Base-by-base conservation (phyloP, 2,888 invertebrate genomes). In the Gryllus longicercus region DNA sequence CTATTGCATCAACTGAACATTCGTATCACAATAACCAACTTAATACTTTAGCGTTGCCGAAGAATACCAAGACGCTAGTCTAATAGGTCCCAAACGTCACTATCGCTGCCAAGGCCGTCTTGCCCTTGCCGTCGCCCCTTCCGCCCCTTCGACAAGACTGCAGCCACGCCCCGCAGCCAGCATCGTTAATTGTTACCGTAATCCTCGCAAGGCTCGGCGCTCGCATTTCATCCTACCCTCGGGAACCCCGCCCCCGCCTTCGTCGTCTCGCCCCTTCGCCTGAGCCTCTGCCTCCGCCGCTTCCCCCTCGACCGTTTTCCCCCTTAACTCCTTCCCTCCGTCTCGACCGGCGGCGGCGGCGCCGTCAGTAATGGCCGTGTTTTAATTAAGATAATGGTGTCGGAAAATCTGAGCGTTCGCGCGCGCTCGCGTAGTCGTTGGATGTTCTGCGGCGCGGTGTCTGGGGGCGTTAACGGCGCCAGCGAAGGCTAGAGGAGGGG, bases 311-410 rank as follows among this genome's bases (percentile, higher is more conserved):
- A 11, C 74, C 74, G 74, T 74, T 21, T 21, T 10, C 10, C 76
- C 76, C 11, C 23, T 63, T n/a, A 63, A n/a, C 63, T 63, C n/a
- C 63, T 63, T 63, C 63, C 1, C 63, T 63, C 63, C 63, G n/a
- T 63, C 63, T 63, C 38, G 74, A 23, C 75, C 18, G 23, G 25
- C 75, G 75, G 4, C 77, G 25, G 2, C 77, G 77, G 11, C 50
- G 63, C 78, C 76, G 25, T 38, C 38, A 25, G 63, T 78, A 78
- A 78, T 74, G 51, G 77, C 76, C 25, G 79, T 75, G 79, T 79
- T 79, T 79, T 79, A 79, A 79, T 79, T 79, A 79, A 38, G 23
- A 12, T 79, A 79, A 79, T 79, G 79, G 79, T 50, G 75, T 79
- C 79, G 50, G 50, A 79, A 79, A 79, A 76, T 76, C 76, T 50